Base-by-base conservation (phyloP, 2,797 vertebrate species). In the Luscinia megarhynchos region DNA sequence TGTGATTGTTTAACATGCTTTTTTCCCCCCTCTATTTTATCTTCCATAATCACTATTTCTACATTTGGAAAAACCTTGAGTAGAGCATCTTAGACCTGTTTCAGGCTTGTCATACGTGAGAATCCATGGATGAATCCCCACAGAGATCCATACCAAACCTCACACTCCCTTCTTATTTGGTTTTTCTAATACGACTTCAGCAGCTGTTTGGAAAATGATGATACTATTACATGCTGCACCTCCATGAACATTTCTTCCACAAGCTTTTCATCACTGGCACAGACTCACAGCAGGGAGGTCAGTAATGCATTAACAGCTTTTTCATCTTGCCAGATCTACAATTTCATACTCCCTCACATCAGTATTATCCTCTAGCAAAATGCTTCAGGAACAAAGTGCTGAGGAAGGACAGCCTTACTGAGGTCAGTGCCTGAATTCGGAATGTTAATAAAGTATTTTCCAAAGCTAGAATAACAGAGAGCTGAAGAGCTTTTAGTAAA, bases 31-130 rank as follows among this genome's bases (percentile, higher is more conserved):
- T 22, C 51, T 5, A 0, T 23, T 82, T 63, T 53, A 68, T 67
- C 46, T 66, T 34, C 34, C 26, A 38, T 8, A 72, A 57, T 11
- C 4, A 81, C 8, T 11, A 55, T 21, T 82, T 69, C 59, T 38
- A n/a, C 10, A 20, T 24, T 38, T 55, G 8, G 27, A 36, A 68
- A 78, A 30, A 66, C 1, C 3, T 27, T 27, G 30, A 73, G 19
- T 0, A 24, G 17, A 70, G 34, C 32, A n/a, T 4, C 14, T 18
- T 1, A 34, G 12, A 80, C 27, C 27, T 53, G 14, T 29, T 76
- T 53, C 55, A 76, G 55, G 30, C 8, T 32, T 26, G 12, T 8
- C 13, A 1, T 0, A 19, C 0, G 2, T 7, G 24, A 74, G n/a
- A 84, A 61, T 10, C 6, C 29, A 12, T 0, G 2, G 4, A n/a